Conservation (phyloP, 1,140 invertebrate species). For the Pollicipes pollicipes region DNA sequence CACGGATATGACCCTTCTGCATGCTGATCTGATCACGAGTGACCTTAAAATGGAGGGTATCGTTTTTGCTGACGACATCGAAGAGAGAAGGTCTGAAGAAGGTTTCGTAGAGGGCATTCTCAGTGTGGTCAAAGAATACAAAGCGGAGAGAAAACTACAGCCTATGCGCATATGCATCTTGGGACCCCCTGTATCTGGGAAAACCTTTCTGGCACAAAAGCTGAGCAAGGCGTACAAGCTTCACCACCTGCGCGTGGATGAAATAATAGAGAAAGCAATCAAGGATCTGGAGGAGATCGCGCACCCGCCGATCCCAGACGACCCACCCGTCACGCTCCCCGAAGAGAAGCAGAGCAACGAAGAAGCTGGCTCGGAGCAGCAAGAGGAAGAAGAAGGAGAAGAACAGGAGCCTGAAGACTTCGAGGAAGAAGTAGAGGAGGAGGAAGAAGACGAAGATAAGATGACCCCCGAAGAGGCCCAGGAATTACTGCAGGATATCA, state of each 20-base stretch:
- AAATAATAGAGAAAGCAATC: background rate
- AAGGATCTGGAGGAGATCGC: background rate
- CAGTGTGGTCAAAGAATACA: background rate
- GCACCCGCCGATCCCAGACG: background rate
- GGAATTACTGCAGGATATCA: background rate
- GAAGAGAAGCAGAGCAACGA: background rate
- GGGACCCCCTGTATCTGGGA: background rate
- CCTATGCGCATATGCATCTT: background rate
- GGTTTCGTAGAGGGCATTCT: background rate
- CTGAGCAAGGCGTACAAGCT: background rate
- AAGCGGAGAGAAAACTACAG: background rate
- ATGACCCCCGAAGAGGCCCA: background rate
- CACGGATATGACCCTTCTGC: background rate
- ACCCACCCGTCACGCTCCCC: background rate
- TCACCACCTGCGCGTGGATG: background rate
- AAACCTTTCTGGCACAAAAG: background rate
- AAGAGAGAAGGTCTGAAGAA: background rate
- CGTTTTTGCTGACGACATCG: background rate
- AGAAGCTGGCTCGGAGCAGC: background rate
- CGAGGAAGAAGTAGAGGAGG: background rate
- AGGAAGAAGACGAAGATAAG: background rate
- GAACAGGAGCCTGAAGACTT: background rate
- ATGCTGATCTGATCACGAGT: background rate
- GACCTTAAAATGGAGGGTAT: slow-evolving; percentile 2
- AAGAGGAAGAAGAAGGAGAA: background rate